A percentile compares a stretch with the other conserved stretches of the same genome.
Conservation (phyloP, 2,113 vertebrate genomes). For the Bubo bubo region DNA sequence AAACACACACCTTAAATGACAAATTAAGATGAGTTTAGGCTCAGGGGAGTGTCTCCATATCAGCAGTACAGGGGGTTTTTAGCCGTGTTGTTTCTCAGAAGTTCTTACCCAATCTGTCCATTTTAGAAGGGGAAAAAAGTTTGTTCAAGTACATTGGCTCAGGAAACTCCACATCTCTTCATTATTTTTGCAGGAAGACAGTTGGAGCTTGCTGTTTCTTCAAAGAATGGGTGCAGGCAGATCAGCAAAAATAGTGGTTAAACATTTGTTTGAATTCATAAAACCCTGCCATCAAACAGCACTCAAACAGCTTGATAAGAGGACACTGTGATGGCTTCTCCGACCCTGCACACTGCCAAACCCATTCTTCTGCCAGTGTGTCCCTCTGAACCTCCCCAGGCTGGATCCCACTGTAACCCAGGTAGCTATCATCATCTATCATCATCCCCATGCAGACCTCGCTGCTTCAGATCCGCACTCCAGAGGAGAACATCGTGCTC, state of each 20-base stretch:
- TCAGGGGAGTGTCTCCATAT: not conserved
- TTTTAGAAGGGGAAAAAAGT: fast-evolving
- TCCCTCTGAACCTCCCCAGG: not conserved
- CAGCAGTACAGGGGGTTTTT: not conserved
- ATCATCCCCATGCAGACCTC: not conserved
- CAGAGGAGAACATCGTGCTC: not conserved
- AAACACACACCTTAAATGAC: not conserved
- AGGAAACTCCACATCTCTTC: not conserved
- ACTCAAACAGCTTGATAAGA: not conserved
- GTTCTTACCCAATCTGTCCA: not conserved
- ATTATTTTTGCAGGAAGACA: not conserved
- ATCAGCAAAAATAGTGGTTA: not conserved
- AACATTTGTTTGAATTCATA: not conserved
- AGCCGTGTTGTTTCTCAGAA: not conserved
- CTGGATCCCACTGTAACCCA: not conserved
- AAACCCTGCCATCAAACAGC: not conserved
- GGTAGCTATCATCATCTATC: not conserved
- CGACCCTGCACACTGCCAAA: not conserved
- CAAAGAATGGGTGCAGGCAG: not conserved
- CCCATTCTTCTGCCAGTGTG: fast-evolving
- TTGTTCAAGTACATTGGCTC: not conserved
- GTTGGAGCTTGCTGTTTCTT: not conserved
- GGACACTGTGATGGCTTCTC: fast-evolving
- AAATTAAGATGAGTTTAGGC: not conserved
- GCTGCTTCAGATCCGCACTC: fast-evolving